phyloP scores from a whole-genome alignment of 1,140 invertebrate genomes.

The Apolygus lucorum region DNA sequence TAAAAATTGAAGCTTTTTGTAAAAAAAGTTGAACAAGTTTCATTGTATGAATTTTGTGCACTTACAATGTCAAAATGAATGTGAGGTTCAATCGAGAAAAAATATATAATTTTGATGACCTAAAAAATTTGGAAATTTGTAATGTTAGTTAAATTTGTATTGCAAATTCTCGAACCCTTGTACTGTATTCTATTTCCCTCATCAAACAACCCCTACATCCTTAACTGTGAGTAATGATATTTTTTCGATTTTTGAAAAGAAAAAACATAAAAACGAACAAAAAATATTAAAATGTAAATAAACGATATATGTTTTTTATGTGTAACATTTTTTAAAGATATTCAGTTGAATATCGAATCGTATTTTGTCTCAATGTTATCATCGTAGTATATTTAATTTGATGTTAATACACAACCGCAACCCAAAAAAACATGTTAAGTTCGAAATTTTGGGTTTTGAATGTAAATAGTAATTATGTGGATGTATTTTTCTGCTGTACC shows the following conservation, averaged over 20 bases:
- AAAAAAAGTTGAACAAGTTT: no score
- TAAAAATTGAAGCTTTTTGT: no score
- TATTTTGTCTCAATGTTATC: background rate
- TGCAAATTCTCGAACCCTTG: no score
- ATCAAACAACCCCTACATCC: background rate
- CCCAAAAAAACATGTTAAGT: background rate
- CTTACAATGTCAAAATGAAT: no score
- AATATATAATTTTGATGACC: no score
- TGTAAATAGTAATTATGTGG: background rate
- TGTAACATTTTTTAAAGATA: background rate
- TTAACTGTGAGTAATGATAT: background rate
- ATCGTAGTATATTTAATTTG: background rate
- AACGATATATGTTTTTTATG: conserved; percentile 6
- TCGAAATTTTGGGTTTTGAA: background rate
- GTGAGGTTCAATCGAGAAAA: no score
- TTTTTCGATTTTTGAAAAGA: background rate
- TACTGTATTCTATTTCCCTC: no score
- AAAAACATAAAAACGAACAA: background rate
- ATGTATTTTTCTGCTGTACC: conserved; percentile 7
- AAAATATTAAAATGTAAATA: conserved; percentile 4
- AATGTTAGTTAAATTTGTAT: no score
- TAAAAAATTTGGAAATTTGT: no score
- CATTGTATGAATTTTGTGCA: no score
- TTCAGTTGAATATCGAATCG: conserved; percentile 1
- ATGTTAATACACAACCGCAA: background rate